Percentiles rank a stretch among this genome's conserved stretches.
phyloP scores from a whole-genome alignment of 2,113 vertebrate species.

The Gambusia holbrooki region DNA sequence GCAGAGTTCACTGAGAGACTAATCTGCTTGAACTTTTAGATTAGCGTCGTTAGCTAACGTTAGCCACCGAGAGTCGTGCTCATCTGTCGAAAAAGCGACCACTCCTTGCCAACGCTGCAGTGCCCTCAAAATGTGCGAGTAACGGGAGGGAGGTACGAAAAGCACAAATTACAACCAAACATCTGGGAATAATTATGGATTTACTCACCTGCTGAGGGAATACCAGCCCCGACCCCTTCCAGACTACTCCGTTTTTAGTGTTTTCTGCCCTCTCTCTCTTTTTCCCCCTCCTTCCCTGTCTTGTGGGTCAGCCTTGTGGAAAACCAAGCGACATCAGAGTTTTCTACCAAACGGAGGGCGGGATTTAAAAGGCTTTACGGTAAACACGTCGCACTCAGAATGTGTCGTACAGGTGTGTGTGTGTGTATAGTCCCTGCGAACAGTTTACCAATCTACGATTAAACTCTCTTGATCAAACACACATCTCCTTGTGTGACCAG shows the following conservation, averaged over 20 bases:
- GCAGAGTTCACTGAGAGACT: fast-evolving
- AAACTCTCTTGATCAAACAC: background rate
- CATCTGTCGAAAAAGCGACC: conserved; percentile 64
- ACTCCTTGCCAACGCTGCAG: conserved; percentile 78
- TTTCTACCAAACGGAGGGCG: conserved; percentile 69
- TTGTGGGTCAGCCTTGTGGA: conserved; percentile 72
- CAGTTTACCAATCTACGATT: background rate
- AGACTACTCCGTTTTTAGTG: conserved; percentile 32
- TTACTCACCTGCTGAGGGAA: conserved; percentile 58
- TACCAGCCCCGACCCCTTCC: conserved; percentile 22
- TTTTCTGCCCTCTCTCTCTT: conserved; percentile 55
- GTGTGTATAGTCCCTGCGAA: conserved; percentile 26
- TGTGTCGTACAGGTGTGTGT: conserved; percentile 52
- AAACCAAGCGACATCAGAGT: conserved; percentile 69
- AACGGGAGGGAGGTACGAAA: fast-evolving
- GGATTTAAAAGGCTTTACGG: conserved; percentile 62
- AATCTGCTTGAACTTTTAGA: conserved; percentile 29
- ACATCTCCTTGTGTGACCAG: background rate
- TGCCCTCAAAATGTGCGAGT: conserved; percentile 25
- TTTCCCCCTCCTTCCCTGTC: conserved; percentile 55
- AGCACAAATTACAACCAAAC: background rate
- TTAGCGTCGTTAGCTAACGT: conserved; percentile 50
- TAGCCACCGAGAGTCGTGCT: conserved; percentile 53
- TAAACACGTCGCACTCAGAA: conserved; percentile 51
- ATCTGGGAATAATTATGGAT: background rate